phyloP scores from a whole-genome alignment of 37 sponge, comb jelly and placozoan species.

The Chondrilla cf. caribensis region DNA sequence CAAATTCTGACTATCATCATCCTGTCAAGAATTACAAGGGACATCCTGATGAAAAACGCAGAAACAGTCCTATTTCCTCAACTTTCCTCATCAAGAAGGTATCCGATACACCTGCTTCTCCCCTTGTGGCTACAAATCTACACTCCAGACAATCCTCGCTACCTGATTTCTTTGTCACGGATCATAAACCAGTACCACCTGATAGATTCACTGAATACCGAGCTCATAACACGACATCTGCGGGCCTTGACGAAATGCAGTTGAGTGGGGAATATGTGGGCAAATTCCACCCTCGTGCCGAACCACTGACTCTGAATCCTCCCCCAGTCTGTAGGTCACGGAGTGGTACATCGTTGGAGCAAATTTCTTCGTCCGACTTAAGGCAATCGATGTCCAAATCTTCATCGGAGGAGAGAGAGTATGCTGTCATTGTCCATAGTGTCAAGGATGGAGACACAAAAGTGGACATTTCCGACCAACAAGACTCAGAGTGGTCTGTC shows the following conservation, averaged over 20 bases:
- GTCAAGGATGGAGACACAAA: not conserved
- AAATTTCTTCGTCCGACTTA: slow-evolving; percentile 1
- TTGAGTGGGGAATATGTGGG: not conserved
- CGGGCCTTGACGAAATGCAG: not conserved
- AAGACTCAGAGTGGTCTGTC: not conserved
- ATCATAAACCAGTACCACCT: not conserved
- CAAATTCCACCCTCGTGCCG: not conserved
- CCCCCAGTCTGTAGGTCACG: not conserved
- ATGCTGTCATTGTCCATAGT: not conserved
- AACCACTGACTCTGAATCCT: not conserved
- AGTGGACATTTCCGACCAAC: too few species aligned
- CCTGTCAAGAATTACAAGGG: not conserved
- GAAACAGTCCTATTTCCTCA: not conserved
- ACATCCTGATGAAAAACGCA: not conserved
- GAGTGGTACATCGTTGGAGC: not conserved
- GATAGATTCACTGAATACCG: not conserved
- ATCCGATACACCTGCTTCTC: not conserved
- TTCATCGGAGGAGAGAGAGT: slow-evolving; percentile 22
- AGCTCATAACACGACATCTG: not conserved
- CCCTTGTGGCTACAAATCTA: not conserved
- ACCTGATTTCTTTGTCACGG: not conserved
- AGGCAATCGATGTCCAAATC: not conserved
- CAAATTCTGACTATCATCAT: not conserved
- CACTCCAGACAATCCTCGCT: slow-evolving; percentile 7
- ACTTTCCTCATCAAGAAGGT: too few species aligned